Conservation (phyloP, 92 coral and sea anemone species). For the Palythoa caribaeorum region DNA sequence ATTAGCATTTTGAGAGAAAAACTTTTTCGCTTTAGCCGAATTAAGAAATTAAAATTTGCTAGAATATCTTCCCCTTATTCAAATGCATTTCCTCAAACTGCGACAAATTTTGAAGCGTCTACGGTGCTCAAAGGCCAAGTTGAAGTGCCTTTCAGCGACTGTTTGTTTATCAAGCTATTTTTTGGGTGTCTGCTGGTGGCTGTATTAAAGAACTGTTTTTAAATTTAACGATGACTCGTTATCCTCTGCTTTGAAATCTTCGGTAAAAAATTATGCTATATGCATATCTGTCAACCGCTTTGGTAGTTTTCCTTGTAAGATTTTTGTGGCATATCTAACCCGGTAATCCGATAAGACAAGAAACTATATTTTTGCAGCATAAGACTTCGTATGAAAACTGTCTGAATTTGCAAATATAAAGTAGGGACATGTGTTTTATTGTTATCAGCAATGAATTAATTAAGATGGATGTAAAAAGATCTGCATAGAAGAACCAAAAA, state of each 20-base stretch:
- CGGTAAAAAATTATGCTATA: neutral
- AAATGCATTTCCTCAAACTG: neutral
- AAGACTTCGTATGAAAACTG: neutral
- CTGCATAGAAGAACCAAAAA: neutral
- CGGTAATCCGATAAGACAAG: too few relatives aligned
- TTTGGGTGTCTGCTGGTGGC: neutral
- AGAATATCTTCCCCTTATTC: neutral
- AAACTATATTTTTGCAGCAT: neutral
- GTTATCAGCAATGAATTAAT: neutral
- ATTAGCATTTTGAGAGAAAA: constrained; percentile 45
- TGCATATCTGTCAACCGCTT: neutral
- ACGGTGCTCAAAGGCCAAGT: neutral
- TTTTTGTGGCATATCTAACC: neutral
- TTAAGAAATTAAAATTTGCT: neutral
- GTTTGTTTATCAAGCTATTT: neutral
- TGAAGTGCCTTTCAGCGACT: neutral
- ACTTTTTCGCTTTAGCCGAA: neutral
- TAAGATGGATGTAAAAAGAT: neutral
- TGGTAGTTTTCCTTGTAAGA: neutral
- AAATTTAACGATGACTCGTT: neutral
- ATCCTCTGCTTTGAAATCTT: neutral
- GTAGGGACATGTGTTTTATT: neutral
- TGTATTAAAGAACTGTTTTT: neutral
- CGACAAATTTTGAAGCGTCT: neutral
- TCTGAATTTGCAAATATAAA: neutral